These are phyloP conservation scores for Cavia aperea DNA, from an alignment of 2,113 vertebrate species.

Conservation along the genomic window DNA sequence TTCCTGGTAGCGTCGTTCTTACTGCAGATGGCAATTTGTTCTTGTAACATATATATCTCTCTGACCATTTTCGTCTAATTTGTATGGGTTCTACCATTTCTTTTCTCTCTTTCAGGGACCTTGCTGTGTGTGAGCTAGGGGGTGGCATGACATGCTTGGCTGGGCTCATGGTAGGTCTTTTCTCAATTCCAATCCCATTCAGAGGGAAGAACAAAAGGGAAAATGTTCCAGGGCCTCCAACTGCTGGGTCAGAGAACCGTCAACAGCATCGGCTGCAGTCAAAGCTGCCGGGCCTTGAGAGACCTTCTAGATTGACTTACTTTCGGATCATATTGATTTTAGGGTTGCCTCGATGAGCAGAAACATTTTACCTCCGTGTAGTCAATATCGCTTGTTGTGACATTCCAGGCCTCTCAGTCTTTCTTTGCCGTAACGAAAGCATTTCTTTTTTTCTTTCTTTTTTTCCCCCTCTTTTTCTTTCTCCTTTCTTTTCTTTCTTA, in stretches of 20 bases:
- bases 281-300: slow-evolving; percentile 82
- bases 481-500: slow-evolving; percentile 18
- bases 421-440: slow-evolving; percentile 78
- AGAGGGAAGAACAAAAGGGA: slow-evolving; percentile 81
- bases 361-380: slow-evolving; percentile 83
- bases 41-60: slow-evolving; percentile 84
- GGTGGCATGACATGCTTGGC: slow-evolving; percentile 95
- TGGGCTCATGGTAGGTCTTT: slow-evolving; percentile 93
- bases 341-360: slow-evolving; percentile 83
- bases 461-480: slow-evolving; percentile 73
- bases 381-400: slow-evolving; percentile 90
- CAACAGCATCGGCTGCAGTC: slow-evolving; percentile 84
- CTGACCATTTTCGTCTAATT: slow-evolving; percentile 83
- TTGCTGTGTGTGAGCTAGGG: slow-evolving; percentile 92
- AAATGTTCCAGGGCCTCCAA: slow-evolving; percentile 83
- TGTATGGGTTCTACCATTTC: slow-evolving; percentile 86
- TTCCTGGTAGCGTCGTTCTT: slow-evolving; percentile 80
- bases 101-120: slow-evolving; percentile 86
- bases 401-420: slow-evolving; percentile 82
- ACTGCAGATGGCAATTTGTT: slow-evolving; percentile 84
- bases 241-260: slow-evolving; percentile 83
- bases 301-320: slow-evolving; percentile 86
- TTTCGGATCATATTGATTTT: slow-evolving; percentile 88
- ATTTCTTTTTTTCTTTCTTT: slow-evolving; percentile 61
- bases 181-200: slow-evolving; percentile 87